Evolutionary conservation across 1,140 invertebrate species (phyloP).

Genomic region (Cecropterus lyciades): DNA sequence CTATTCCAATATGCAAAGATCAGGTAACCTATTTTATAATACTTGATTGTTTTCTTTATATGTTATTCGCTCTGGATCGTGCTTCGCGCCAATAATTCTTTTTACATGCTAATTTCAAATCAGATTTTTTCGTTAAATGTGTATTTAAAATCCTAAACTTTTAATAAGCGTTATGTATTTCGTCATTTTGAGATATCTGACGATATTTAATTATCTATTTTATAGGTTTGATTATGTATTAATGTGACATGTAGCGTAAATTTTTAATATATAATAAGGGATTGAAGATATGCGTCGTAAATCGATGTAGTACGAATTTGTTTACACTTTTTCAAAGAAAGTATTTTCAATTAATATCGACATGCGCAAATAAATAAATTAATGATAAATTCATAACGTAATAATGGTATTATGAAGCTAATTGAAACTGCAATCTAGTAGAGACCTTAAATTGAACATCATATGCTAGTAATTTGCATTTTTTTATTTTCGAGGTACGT

Average conservation of each 20-base stretch:
- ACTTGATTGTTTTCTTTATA: slow-evolving; percentile 1
- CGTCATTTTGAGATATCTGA: background rate
- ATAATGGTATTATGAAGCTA: no score
- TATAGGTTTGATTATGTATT: background rate
- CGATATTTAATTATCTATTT: background rate
- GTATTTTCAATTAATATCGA: no score
- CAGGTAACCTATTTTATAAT: slow-evolving; percentile 64
- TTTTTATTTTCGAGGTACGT: no score
- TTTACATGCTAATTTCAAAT: slow-evolving; percentile 26
- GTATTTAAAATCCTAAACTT: slow-evolving; percentile 18
- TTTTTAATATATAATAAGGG: background rate
- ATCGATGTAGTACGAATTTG: background rate
- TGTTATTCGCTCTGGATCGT: background rate
- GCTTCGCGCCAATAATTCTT: slow-evolving; percentile 63
- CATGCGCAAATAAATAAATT: no score
- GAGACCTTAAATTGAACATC: no score
- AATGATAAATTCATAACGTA: no score
- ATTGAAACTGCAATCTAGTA: no score
- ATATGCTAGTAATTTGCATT: no score
- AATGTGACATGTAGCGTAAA: background rate
- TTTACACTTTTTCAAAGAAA: background rate
- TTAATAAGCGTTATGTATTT: background rate
- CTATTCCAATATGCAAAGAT: slow-evolving; percentile 78
- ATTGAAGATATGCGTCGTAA: background rate
- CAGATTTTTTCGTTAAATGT: slow-evolving; percentile 20